Evolutionary conservation across 2,888 invertebrate genomes (phyloP).

Genomic region (Leptinotarsa rubiginosa): DNA sequence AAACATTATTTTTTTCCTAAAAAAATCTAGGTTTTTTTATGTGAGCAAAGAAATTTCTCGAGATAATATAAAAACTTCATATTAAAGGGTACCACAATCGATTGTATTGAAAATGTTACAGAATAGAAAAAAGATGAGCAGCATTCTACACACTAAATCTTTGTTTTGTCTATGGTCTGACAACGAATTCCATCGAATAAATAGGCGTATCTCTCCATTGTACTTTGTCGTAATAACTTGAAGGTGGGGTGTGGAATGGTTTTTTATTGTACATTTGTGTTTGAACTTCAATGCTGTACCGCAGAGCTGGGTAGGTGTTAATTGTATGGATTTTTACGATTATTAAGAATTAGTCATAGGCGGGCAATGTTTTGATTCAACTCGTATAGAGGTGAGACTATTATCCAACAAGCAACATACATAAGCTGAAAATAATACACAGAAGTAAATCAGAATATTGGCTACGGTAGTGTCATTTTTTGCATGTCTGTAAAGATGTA

Average conservation of each 20-base stretch:
- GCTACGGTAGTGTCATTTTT: too few species aligned
- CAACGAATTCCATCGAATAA: slow-evolving; percentile 34
- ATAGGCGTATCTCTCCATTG: slow-evolving; percentile 45
- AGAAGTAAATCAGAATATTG: too few species aligned
- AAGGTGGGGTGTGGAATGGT: slow-evolving; percentile 42
- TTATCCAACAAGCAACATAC: too few species aligned
- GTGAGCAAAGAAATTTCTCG: background rate
- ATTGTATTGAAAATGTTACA: slow-evolving; percentile 24
- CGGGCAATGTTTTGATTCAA: slow-evolving; percentile 13
- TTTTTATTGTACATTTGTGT: slow-evolving; percentile 50
- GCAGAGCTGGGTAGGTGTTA: slow-evolving; percentile 52
- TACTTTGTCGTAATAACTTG: slow-evolving; percentile 41
- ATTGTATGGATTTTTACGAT: slow-evolving; percentile 54
- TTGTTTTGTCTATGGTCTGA: slow-evolving; percentile 9
- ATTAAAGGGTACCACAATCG: background rate
- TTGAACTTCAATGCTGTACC: slow-evolving; percentile 44
- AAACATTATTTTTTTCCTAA: too few species aligned
- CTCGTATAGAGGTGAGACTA: background rate
- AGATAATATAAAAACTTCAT: background rate
- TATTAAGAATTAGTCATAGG: slow-evolving; percentile 32
- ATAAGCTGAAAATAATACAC: too few species aligned
- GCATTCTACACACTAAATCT: slow-evolving; percentile 1
- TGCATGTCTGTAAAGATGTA: too few species aligned
- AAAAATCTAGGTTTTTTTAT: background rate
- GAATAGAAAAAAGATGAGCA: slow-evolving; percentile 6